These are phyloP conservation scores for Ormia ochracea DNA, from an alignment of 2,888 invertebrate species.

Conservation along the genomic window DNA sequence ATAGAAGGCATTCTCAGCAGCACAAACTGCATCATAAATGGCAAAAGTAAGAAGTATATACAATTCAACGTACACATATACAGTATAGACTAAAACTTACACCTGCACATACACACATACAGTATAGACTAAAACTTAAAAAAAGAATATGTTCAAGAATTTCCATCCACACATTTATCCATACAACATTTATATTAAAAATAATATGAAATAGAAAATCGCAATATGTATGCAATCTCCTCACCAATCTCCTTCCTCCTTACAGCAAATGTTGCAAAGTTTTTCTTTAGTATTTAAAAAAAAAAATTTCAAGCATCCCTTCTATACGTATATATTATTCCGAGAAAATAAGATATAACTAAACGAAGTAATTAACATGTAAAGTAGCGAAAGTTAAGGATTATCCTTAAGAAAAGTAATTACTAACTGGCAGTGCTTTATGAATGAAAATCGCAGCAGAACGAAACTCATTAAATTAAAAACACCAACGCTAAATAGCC, in stretches of 20 bases:
- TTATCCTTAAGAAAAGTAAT: slow-evolving; percentile 62
- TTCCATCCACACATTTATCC: neutral
- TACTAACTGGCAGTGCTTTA: slow-evolving; percentile 54
- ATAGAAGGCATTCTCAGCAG: slow-evolving; percentile 24
- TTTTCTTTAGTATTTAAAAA: slow-evolving; percentile 1
- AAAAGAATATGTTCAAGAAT: neutral
- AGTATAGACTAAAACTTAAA: neutral
- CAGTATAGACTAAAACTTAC: neutral
- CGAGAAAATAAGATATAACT: slow-evolving; percentile 29
- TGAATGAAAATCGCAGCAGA: slow-evolving; percentile 6
- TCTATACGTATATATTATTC: neutral
- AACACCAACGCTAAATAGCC: slow-evolving; percentile 32
- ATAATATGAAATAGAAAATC: neutral
- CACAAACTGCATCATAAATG: neutral
- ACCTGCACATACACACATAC: neutral
- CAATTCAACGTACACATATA: neutral
- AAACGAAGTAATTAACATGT: slow-evolving; percentile 61
- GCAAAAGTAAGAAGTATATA: too few species aligned
- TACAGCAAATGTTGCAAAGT: neutral
- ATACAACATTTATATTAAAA: slow-evolving; percentile 4
- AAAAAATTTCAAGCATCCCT: slow-evolving; percentile 21
- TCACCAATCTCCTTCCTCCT: neutral
- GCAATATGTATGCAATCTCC: neutral
- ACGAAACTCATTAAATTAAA: slow-evolving; percentile 53
- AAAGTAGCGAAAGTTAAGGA: slow-evolving; percentile 62